These are phyloP conservation scores for Bombus affinis DNA, from an alignment of 1,140 invertebrate species.

Conservation along the genomic window DNA sequence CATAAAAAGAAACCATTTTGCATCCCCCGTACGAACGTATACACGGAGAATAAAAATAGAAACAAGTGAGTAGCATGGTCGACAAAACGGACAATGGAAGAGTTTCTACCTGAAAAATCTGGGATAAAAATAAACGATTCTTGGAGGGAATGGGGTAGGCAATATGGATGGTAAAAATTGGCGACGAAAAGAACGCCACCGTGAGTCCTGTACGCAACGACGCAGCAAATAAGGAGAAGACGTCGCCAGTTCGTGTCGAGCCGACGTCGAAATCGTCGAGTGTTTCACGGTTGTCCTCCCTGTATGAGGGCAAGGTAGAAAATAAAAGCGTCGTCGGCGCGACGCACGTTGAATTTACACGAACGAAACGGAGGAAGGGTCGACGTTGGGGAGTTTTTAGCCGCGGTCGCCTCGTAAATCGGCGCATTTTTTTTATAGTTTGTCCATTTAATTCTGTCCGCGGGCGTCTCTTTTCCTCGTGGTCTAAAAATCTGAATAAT, in stretches of 20 bases:
- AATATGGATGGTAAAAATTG: not conserved
- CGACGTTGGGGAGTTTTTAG: not conserved
- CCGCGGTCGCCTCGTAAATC: not conserved
- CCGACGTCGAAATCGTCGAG: not conserved
- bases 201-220: not conserved
- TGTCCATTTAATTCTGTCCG: slow-evolving; percentile 14
- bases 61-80: not conserved
- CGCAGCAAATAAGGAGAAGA: not conserved
- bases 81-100: not conserved
- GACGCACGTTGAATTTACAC: slow-evolving; percentile 35
- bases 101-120: not conserved
- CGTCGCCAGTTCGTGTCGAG: not conserved
- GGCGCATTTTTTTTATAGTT: slow-evolving; percentile 18
- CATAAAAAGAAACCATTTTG: not conserved
- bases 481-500: slow-evolving; percentile 7
- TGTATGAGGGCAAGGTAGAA: no score
- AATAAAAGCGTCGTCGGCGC: slow-evolving; percentile 13
- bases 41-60: not conserved
- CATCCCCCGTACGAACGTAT: not conserved
- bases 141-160: no score
- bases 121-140: not conserved
- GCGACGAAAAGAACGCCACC: not conserved
- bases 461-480: not conserved
- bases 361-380: not conserved
- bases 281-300: not conserved